Evolutionary conservation across 2,113 vertebrate genomes (phyloP), one percentile per base, ranked within the genome.

Genomic region (Sturnira hondurensis): DNA sequence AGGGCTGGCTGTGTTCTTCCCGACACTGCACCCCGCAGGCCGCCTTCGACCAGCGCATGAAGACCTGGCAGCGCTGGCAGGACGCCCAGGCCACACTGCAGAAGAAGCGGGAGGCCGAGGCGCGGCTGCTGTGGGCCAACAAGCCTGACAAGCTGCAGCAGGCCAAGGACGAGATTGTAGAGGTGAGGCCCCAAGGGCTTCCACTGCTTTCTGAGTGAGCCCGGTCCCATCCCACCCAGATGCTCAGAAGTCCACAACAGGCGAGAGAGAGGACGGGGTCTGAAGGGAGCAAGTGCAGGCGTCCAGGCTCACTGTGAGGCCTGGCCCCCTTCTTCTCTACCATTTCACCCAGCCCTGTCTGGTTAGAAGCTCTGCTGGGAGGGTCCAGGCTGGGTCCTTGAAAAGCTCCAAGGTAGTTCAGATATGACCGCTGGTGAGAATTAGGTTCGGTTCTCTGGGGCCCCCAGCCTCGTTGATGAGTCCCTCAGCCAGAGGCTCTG

Each of bases 41-140:
- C 41, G 99, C 99, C 73, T 99, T 99, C 43, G 99, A 99, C 98
- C 99, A 99, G 89, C 99, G 99, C 80, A 99, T 99, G 99, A 99
- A 99, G 98, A 98, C 98, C 4, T 99, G 99, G 99, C 99, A 99
- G 98, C 99, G 99, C 28, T 99, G 99, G 99, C 99, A 99, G 98
- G 99, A 99, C 0, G 99, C 99, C 70, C 99, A 99, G 97, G 84
- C 98, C 96, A 99, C 96, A 74, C 98, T 99, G 97, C 99, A 99
- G 98, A 99, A 99, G 98, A 99, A 99, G 97, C 99, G 99, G 78
- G 99, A 99, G 98, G 98, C 98, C 0, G 99, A 99, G 95, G 99
- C 99, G 86, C 99, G 99, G 87, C 98, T 99, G 77, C 98, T 99
- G 43, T 99, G 99, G 99, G 99, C 99, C 98, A 99, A 99, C 98